Evolutionary conservation across 2,888 invertebrate species (phyloP).

Genomic region (Caenorhabditis sulstoni): DNA sequence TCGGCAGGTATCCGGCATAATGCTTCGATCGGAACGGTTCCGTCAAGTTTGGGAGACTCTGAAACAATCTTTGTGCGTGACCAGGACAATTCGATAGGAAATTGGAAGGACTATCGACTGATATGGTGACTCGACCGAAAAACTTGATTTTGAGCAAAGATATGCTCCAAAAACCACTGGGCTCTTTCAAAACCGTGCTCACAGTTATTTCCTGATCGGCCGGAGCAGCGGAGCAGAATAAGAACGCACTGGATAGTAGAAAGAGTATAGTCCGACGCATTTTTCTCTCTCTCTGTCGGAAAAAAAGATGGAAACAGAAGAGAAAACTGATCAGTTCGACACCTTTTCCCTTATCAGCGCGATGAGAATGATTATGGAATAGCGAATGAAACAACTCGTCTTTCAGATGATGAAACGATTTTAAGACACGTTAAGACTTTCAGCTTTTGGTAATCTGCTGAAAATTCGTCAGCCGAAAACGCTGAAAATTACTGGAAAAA

Average conservation of each 20-base stretch:
- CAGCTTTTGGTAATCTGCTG: no score
- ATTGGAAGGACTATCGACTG: neutral
- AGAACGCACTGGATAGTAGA: no score
- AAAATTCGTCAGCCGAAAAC: no score
- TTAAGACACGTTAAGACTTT: neutral
- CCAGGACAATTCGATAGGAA: neutral
- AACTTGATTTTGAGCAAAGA: neutral
- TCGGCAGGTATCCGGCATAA: constrained; percentile 82
- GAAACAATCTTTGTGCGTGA: neutral
- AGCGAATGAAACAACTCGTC: neutral
- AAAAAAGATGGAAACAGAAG: neutral
- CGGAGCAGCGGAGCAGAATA: constrained; percentile 11
- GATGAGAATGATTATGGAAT: neutral
- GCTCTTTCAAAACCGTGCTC: neutral
- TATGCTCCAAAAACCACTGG: neutral
- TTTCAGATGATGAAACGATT: constrained; percentile 1
- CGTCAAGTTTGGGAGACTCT: constrained; percentile 60
- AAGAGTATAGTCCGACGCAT: no score
- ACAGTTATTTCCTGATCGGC: constrained; percentile 7
- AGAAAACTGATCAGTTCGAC: no score
- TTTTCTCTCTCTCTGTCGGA: no score
- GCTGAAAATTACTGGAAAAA: no score
- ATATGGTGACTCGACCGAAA: constrained; percentile 6
- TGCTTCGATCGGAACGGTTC: constrained; percentile 77
- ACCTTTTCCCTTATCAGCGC: no score